Conservation (phyloP, 1,140 invertebrate species). For the roundworm (Caenorhabditis elegans) region WBcel235 BX284606.5:8482501-8483000, state of each 20-base stretch:
- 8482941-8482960: too few relatives aligned
- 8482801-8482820: background rate
- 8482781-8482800: background rate
- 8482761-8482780: background rate
- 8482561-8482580: too few relatives aligned
- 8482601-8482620: too few relatives aligned
- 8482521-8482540: too few relatives aligned
- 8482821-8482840: slow-evolving; percentile 26
- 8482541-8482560: too few relatives aligned
- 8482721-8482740: background rate
- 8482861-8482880: slow-evolving; percentile 1
- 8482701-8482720: background rate
- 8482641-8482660: background rate
- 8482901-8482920: too few relatives aligned
- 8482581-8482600: too few relatives aligned
- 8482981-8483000: too few relatives aligned
- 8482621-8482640: too few relatives aligned
- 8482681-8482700: background rate
- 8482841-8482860: background rate
- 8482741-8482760: background rate
- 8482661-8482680: too few relatives aligned
- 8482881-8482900: background rate
- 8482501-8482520: background rate
- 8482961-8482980: too few relatives aligned
- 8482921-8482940: too few relatives aligned